A percentile compares a stretch with the other conserved stretches of the same genome.
phyloP scores from a whole-genome alignment of 35 echinoderm and acorn worm species.

The Amphiura filiformis region DNA sequence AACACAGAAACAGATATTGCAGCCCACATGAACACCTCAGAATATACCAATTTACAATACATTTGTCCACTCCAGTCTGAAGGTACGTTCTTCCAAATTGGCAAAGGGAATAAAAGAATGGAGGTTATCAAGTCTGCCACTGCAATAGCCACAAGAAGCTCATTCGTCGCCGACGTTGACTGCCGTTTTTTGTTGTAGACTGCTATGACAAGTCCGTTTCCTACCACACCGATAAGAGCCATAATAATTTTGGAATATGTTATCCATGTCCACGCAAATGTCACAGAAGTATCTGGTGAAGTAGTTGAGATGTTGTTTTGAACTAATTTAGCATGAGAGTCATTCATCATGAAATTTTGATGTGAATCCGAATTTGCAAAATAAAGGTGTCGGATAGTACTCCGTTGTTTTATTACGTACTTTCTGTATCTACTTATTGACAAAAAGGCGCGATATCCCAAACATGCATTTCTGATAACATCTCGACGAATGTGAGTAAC shows the following conservation, averaged over 20 bases:
- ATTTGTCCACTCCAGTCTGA: neutral
- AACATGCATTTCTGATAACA: too few species aligned
- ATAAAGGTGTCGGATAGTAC: too few species aligned
- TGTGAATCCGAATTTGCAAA: too few species aligned
- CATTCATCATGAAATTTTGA: too few species aligned
- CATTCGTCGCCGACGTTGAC: conserved; percentile 2
- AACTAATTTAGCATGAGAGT: too few species aligned
- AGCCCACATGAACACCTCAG: neutral
- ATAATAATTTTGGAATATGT: neutral
- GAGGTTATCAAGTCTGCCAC: conserved; percentile 37
- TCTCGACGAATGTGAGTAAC: too few species aligned
- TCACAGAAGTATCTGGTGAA: too few species aligned
- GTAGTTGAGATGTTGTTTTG: too few species aligned
- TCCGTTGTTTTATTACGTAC: too few species aligned
- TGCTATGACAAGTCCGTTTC: conserved; percentile 21
- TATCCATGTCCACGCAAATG: conserved; percentile 9
- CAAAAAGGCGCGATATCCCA: too few species aligned
- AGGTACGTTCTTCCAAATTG: neutral
- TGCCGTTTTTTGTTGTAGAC: neutral
- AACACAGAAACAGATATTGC: neutral
- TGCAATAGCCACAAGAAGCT: conserved; percentile 17
- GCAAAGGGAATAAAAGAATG: conserved; percentile 13
- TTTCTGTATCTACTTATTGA: too few species aligned
- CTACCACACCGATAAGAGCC: neutral
- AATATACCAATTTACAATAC: neutral